Evolutionary conservation across 2,797 vertebrate species (phyloP).

Genomic region (Manis javanica): DNA sequence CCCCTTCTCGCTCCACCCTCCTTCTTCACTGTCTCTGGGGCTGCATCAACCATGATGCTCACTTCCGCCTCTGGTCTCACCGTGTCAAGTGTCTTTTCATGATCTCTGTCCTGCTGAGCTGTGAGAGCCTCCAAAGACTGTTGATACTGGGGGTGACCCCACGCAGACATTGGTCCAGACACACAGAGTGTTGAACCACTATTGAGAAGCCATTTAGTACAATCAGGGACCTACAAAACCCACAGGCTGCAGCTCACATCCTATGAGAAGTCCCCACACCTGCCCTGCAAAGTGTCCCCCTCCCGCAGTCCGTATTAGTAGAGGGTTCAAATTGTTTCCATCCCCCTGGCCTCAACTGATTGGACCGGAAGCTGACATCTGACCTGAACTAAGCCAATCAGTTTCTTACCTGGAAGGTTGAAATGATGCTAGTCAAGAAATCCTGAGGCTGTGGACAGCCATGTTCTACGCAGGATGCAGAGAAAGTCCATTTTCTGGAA

Average conservation of each 20-base stretch:
- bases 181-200: neutral
- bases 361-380: neutral
- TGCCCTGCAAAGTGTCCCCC: neutral
- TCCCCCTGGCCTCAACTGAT: neutral
- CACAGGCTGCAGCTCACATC: neutral
- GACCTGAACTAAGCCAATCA: neutral
- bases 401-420: neutral
- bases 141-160: neutral
- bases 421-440: neutral
- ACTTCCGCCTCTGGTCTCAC: neutral
- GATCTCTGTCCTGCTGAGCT: neutral
- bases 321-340: neutral
- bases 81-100: neutral
- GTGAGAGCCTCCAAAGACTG: neutral
- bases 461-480: neutral
- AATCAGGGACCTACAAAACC: neutral
- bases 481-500: neutral
- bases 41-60: neutral
- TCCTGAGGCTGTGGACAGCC: neutral
- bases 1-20: accelerated
- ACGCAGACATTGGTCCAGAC: neutral
- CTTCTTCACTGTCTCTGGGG: neutral
- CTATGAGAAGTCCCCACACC: neutral
- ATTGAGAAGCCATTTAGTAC: neutral
- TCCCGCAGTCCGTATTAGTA: neutral